Evolutionary conservation across 2,888 invertebrate genomes (phyloP).

Genomic region (Crematogaster levior): DNA sequence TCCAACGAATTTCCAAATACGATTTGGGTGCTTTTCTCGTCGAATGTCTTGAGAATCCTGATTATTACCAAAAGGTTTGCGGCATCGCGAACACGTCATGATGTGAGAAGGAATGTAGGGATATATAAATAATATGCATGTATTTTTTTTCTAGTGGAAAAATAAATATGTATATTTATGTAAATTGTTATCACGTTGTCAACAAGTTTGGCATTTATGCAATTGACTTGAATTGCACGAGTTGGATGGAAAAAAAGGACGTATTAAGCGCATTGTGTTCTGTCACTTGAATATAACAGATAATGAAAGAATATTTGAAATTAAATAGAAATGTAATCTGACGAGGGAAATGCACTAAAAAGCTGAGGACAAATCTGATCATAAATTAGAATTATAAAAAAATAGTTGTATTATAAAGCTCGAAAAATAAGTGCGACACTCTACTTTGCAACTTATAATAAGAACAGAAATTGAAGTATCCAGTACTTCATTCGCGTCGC

Average conservation of each 20-base stretch:
- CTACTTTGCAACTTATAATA: neutral
- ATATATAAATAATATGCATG: constrained; percentile 41
- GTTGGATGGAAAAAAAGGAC: neutral
- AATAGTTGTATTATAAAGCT: constrained; percentile 14
- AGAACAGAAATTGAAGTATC: constrained; percentile 2
- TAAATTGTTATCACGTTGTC: constrained; percentile 28
- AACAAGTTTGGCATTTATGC: neutral
- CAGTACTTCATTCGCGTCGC: neutral
- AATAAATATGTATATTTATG: constrained; percentile 35
- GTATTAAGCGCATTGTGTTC: neutral
- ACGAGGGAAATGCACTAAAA: constrained; percentile 1
- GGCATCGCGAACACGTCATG: constrained; percentile 87
- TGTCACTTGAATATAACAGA: neutral
- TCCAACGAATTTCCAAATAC: too few species aligned
- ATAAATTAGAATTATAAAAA: constrained; percentile 35
- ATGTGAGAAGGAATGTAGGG: neutral
- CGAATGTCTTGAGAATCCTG: constrained; percentile 89
- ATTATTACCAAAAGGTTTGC: constrained; percentile 90
- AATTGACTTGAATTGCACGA: neutral
- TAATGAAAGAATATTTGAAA: neutral
- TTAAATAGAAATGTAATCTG: constrained; percentile 5
- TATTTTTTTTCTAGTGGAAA: constrained; percentile 16
- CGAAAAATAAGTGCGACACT: neutral
- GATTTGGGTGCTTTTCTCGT: constrained; percentile 93
- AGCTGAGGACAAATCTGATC: neutral